These are phyloP conservation scores for Pelosia muscerda DNA, from an alignment of 2,888 invertebrate genomes.

Conservation along the genomic window DNA sequence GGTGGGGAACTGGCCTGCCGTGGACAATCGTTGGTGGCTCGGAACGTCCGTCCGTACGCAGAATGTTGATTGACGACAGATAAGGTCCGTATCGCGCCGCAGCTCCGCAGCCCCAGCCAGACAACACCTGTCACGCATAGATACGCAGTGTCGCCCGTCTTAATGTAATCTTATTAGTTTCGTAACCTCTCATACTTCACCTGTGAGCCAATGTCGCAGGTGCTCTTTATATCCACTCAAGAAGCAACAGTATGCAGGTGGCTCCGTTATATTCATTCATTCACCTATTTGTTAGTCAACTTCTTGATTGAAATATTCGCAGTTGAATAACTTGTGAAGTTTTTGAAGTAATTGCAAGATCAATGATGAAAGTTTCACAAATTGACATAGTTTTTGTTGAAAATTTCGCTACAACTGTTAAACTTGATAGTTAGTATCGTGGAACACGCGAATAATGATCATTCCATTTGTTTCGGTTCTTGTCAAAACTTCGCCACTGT, in stretches of 20 bases:
- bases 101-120: conserved; percentile 13
- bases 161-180: conserved; percentile 28
- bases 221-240: conserved; percentile 1
- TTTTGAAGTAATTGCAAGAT: conserved; percentile 10
- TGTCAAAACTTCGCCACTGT: not conserved
- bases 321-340: not conserved
- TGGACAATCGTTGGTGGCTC: conserved; percentile 35
- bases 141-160: conserved; percentile 22
- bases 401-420: not conserved
- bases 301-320: conserved; percentile 1
- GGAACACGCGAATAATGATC: conserved; percentile 22
- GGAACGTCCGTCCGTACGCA: conserved; percentile 17
- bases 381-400: conserved; percentile 9
- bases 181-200: conserved; percentile 22
- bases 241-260: not conserved
- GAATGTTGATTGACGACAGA: conserved; percentile 30
- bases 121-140: conserved; percentile 34
- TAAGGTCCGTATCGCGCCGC: conserved; percentile 18
- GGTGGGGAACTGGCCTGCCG: conserved; percentile 10
- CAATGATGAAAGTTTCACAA: conserved; percentile 13
- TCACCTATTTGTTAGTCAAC: not conserved
- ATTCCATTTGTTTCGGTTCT: conserved; percentile 16
- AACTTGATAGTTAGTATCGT: conserved; percentile 13
- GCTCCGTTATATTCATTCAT: not conserved
- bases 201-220: conserved; percentile 17